Evolutionary conservation across 2,888 invertebrate genomes (phyloP).

Genomic region (Sinotaia quadrata): DNA sequence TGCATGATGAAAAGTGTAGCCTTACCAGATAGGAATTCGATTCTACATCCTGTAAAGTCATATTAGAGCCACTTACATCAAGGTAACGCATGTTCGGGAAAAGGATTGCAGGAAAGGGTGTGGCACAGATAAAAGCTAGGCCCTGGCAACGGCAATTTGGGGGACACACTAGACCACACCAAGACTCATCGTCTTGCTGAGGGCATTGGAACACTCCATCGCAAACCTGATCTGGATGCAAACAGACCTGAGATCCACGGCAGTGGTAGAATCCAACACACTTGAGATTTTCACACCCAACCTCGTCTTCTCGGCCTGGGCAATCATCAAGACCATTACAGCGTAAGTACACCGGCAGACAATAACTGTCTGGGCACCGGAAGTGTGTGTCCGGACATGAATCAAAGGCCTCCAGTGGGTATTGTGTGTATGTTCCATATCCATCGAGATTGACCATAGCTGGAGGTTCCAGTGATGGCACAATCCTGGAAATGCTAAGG

Average conservation of each 20-base stretch:
- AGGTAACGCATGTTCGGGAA: constrained; percentile 6
- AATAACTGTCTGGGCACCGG: constrained; percentile 9
- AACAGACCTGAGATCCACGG: constrained; percentile 10
- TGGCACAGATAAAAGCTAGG: constrained; percentile 10
- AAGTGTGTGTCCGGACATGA: constrained; percentile 21
- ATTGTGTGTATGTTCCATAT: neutral
- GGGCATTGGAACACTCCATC: constrained; percentile 24
- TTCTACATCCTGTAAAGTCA: neutral
- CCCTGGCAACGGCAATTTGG: constrained; percentile 16
- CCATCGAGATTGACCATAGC: constrained; percentile 14
- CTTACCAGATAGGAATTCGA: constrained; percentile 7
- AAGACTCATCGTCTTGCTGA: constrained; percentile 18
- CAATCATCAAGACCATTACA: constrained; percentile 27
- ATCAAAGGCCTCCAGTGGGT: neutral
- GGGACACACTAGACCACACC: constrained; percentile 15
- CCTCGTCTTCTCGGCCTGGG: constrained; percentile 23
- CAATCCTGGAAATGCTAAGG: neutral
- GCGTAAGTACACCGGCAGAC: constrained; percentile 26
- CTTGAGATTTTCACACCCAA: neutral
- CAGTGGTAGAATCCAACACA: constrained; percentile 22
- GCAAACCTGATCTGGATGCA: constrained; percentile 22
- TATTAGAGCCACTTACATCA: constrained; percentile 7
- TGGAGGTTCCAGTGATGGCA: neutral
- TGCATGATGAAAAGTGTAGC: neutral
- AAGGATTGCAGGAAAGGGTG: neutral